Evolutionary conservation across 2,113 vertebrate genomes (phyloP).

Genomic region (Limnothrissa miodon): DNA sequence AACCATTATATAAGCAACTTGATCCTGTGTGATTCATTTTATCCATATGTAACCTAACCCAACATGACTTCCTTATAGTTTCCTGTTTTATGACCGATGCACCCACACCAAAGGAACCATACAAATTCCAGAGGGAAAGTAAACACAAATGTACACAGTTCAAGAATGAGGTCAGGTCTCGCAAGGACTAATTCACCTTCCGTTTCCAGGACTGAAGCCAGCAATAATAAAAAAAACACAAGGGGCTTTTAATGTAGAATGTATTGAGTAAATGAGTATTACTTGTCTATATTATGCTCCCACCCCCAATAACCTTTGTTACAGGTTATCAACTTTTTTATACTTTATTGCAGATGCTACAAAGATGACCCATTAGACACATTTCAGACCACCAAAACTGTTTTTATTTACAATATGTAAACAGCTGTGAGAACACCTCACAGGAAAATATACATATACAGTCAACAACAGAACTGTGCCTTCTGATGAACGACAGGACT

Average conservation of each 20-base stretch:
- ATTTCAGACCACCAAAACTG: constrained; percentile 47
- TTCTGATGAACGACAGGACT: neutral
- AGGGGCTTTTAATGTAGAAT: too few relatives aligned
- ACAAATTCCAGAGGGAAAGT: too few relatives aligned
- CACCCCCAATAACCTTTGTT: too few relatives aligned
- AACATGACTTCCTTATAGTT: neutral
- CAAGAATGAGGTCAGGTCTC: too few relatives aligned
- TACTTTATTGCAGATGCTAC: neutral
- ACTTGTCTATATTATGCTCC: too few relatives aligned
- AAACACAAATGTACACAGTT: too few relatives aligned
- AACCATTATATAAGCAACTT: constrained; percentile 61
- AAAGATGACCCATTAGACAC: neutral
- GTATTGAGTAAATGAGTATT: too few relatives aligned
- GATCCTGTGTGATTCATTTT: constrained; percentile 43
- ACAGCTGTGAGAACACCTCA: constrained; percentile 44
- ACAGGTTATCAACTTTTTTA: neutral
- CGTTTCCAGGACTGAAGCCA: too few relatives aligned
- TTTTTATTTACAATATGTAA: constrained; percentile 59
- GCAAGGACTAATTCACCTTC: too few relatives aligned
- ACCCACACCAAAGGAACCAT: neutral
- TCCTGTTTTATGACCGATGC: neutral
- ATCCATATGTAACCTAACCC: neutral
- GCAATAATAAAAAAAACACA: too few relatives aligned
- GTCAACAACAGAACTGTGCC: neutral
- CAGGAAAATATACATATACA: constrained; percentile 38